Conservation (phyloP, 2,113 vertebrate genomes). For the Prinia subflava region DNA sequence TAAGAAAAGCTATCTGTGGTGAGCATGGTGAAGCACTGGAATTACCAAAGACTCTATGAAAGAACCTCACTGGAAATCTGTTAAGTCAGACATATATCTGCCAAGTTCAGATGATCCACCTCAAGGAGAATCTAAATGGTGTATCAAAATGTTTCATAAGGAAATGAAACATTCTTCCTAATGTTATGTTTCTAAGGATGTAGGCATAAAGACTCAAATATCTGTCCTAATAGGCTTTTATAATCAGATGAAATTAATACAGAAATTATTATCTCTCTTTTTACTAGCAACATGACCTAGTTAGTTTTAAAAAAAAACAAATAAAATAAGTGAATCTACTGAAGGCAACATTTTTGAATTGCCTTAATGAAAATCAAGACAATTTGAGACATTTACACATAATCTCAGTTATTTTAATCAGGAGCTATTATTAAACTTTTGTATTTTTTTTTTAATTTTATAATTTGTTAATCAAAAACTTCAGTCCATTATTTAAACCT, state of each 20-base stretch:
- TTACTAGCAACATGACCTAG: background rate
- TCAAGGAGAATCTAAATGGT: background rate
- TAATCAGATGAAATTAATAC: background rate
- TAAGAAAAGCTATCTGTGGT: background rate
- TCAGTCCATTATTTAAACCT: background rate
- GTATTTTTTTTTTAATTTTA: background rate
- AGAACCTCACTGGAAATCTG: background rate
- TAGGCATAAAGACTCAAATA: background rate
- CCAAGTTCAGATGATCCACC: background rate
- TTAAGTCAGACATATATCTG: background rate
- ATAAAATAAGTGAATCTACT: background rate
- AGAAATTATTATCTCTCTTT: background rate
- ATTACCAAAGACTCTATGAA: background rate
- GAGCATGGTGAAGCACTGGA: background rate
- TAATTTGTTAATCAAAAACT: background rate
- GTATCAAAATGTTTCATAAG: background rate
- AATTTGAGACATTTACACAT: background rate
- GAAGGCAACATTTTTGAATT: background rate
- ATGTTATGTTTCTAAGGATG: background rate
- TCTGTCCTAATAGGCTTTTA: background rate
- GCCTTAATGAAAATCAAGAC: background rate
- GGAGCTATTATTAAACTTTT: background rate
- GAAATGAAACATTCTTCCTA: background rate
- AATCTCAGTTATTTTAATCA: background rate
- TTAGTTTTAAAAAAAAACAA: background rate